phyloP scores from a whole-genome alignment of 2,113 vertebrate species.

The Fulica atra region DNA sequence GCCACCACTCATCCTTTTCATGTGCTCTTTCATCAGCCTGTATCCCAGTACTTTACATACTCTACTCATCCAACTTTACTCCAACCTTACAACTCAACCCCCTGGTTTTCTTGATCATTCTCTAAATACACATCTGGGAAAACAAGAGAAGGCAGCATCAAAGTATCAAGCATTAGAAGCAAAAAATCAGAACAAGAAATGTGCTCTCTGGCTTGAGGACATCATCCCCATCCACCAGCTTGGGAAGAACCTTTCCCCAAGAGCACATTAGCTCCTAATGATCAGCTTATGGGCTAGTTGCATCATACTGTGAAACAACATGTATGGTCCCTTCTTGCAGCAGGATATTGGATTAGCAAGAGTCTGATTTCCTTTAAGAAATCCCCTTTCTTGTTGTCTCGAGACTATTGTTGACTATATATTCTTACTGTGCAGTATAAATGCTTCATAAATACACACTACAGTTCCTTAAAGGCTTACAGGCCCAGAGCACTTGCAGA shows the following conservation, averaged over 20 bases:
- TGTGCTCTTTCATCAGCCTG: not conserved
- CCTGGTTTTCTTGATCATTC: not conserved
- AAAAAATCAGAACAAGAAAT: not conserved
- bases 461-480: not conserved
- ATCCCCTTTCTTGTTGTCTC: not conserved
- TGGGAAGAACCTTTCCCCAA: not conserved
- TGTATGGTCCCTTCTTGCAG: not conserved
- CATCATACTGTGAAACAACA: not conserved
- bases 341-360: not conserved
- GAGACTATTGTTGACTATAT: not conserved
- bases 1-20: not conserved
- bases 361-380: not conserved
- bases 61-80: not conserved
- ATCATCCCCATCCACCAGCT: not conserved
- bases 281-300: not conserved
- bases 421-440: not conserved
- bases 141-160: not conserved
- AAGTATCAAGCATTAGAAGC: not conserved
- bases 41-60: not conserved
- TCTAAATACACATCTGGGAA: not conserved
- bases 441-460: not conserved
- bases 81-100: not conserved
- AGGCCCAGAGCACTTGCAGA: not conserved
- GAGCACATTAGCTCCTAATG: not conserved
- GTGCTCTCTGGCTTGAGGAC: not conserved